Base-by-base conservation (phyloP, 2,113 vertebrate genomes). In the Coptodon rendalli region DNA sequence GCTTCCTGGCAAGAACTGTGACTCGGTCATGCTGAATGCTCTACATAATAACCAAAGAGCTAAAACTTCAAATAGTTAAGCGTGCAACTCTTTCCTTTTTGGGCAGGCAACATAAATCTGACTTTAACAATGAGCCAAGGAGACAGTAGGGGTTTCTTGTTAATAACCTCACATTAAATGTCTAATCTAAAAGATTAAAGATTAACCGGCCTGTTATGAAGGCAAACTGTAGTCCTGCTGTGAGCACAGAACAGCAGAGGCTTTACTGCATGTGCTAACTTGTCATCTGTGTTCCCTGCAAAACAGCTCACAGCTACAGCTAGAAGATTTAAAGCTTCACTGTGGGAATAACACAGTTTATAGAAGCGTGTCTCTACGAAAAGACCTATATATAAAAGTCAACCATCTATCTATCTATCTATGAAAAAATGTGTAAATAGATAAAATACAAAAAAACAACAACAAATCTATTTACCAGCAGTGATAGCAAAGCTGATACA, bases 111-210 rank as follows among this genome's bases (percentile, higher is more conserved):
- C 61, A 43, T 48, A 76, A 89, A 84, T 43, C 34, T 63, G 68
- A 61, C 80, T 80, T 85, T 81, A 86, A 84, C 80, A 84, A 43
- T 2, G 4, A 80, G 73, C 56, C 81, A 48, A 38, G 54, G 80
- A 57, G 82, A 68, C 90, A 52, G 87, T 29, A 53, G 86, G 92
- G 82, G 87, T 91, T 82, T 81, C 38, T n/a, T 73, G 83, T 83
- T 88, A 91, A 88, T 90, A 90, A 93, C 81, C 31, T 87, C 83
- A 94, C 76, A 83, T 90, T 90, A 91, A 90, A 94, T 82, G 59
- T 92, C 90, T 93, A 91, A 94, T 95, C 94, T 93, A 91, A 90
- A 76, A 88, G 94, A 95, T 95, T 95, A 93, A 88, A 92, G 89
- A 92, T 94, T 92, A 94, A 87, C 71, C n/a, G 48, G 57, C 38